phyloP scores from a whole-genome alignment of 1,140 invertebrate species.

The Subanguina moxae region DNA sequence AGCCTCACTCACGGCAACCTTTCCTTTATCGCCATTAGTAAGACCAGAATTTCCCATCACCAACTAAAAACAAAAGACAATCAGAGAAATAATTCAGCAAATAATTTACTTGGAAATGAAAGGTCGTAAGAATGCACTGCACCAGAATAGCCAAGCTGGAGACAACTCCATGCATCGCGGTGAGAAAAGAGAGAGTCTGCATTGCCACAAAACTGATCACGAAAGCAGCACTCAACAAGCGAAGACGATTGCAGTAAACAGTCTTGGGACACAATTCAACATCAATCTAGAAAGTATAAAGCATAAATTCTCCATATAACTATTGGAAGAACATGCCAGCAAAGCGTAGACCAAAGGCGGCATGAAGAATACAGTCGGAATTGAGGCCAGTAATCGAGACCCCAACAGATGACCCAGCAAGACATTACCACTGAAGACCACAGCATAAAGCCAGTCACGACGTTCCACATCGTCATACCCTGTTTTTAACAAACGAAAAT shows the following conservation, averaged over 20 bases:
- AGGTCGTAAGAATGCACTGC: neutral
- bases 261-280: neutral
- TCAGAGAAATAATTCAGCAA: conserved; percentile 2
- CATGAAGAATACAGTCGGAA: neutral
- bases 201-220: neutral
- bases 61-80: neutral
- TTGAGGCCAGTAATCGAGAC: neutral
- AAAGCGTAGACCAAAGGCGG: neutral
- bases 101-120: neutral
- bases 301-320: neutral
- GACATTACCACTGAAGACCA: neutral
- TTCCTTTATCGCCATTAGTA: neutral
- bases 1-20: neutral
- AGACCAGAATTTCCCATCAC: neutral
- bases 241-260: neutral
- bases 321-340: neutral
- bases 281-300: neutral
- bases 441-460: conserved; percentile 2
- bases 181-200: neutral
- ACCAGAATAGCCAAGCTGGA: neutral
- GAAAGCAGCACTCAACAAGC: neutral
- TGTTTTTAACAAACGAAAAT: neutral
- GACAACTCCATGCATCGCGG: neutral
- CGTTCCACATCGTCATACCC: neutral
- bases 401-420: neutral